These are phyloP conservation scores for Metridium senile DNA, from an alignment of 92 coral and sea anemone species.

Conservation along the genomic window DNA sequence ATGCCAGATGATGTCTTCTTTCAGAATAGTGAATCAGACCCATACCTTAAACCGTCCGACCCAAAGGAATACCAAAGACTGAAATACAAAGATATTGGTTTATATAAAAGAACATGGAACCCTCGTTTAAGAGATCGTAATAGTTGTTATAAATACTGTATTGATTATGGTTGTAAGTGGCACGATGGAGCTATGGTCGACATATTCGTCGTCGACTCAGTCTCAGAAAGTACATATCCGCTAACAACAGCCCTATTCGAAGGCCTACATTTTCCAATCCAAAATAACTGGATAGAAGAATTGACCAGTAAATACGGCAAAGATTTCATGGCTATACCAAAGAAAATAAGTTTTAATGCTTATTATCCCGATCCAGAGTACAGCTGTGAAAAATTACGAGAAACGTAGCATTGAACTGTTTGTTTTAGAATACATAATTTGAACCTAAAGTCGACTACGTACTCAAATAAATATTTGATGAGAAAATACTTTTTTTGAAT, in stretches of 20 bases:
- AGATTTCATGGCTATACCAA: constrained; percentile 56
- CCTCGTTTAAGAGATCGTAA: constrained; percentile 68
- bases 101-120: constrained; percentile 48
- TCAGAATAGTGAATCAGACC: constrained; percentile 65
- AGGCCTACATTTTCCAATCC: constrained; percentile 67
- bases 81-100: constrained; percentile 54
- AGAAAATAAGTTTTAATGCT: constrained; percentile 19
- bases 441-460: no score
- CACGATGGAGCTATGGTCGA: constrained; percentile 74
- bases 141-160: constrained; percentile 70
- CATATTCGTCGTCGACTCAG: constrained; percentile 35
- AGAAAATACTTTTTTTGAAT: no score
- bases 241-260: constrained; percentile 60
- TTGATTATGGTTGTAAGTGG: constrained; percentile 49
- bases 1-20: constrained; percentile 67
- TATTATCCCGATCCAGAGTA: constrained; percentile 46
- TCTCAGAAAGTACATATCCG: constrained; percentile 47
- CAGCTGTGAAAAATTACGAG: constrained; percentile 56
- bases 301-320: constrained; percentile 42
- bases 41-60: constrained; percentile 49
- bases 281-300: constrained; percentile 52
- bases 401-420: not conserved
- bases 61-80: not conserved
- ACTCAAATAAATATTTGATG: no score
- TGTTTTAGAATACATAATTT: no score